Percentiles rank a stretch among this genome's conserved stretches.
Conservation (phyloP, 2,888 invertebrate genomes). For the Nomada flava region DNA sequence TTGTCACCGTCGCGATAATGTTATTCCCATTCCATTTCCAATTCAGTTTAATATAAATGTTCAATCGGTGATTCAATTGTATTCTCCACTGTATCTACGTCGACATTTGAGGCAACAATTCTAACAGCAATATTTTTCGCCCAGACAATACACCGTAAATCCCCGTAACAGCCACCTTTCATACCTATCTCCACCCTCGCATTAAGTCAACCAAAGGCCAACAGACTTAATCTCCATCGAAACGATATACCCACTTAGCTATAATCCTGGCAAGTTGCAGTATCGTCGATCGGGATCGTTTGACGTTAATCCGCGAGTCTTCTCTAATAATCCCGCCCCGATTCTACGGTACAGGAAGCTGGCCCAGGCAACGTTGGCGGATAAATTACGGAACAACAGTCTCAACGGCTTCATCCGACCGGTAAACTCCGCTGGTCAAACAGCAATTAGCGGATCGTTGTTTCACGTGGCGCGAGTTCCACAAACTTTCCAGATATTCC, state of each 20-base stretch:
- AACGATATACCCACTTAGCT: slow-evolving; percentile 8
- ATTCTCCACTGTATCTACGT: too few species aligned
- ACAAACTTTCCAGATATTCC: slow-evolving; percentile 62
- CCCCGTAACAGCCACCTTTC: not conserved
- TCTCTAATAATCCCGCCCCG: slow-evolving; percentile 30
- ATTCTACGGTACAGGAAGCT: not conserved
- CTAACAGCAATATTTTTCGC: too few species aligned
- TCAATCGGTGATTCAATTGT: too few species aligned
- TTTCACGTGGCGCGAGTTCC: slow-evolving; percentile 49
- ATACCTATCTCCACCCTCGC: not conserved
- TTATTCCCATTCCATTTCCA: too few species aligned
- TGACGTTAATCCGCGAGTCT: slow-evolving; percentile 8
- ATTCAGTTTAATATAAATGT: too few species aligned
- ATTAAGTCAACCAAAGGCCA: slow-evolving; percentile 10
- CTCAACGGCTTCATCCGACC: slow-evolving; percentile 28
- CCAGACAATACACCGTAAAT: not conserved
- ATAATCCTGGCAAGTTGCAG: slow-evolving; percentile 13
- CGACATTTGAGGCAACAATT: too few species aligned
- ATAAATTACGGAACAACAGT: slow-evolving; percentile 45
- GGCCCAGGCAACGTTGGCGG: not conserved
- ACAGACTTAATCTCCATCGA: slow-evolving; percentile 7
- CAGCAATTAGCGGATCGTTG: slow-evolving; percentile 63
- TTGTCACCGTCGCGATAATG: too few species aligned
- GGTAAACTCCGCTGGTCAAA: slow-evolving; percentile 53
- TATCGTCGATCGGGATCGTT: slow-evolving; percentile 3